Conservation (phyloP, 2,113 vertebrate species). For the Emydocephalus ijimae region DNA sequence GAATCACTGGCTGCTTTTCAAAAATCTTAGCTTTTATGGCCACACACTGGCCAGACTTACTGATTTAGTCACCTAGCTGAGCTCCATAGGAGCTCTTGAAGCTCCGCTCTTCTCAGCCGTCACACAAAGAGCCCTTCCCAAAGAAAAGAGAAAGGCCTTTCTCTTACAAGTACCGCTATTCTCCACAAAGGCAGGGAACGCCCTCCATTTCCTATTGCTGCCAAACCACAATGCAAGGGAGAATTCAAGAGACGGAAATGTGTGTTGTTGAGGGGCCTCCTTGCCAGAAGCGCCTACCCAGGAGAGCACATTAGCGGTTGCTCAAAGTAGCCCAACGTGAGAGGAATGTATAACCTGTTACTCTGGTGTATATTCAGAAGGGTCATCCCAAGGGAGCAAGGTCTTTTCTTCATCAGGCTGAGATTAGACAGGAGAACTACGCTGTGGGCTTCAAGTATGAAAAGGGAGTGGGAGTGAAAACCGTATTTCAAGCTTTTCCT, state of each 20-base stretch:
- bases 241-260: neutral
- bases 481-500: neutral
- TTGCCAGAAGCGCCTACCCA: neutral
- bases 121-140: neutral
- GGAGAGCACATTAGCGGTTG: neutral
- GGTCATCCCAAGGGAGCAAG: neutral
- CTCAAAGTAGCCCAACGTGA: neutral
- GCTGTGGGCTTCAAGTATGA: neutral
- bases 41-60: neutral
- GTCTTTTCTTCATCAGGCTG: neutral
- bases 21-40: neutral
- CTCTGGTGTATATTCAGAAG: neutral
- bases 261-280: neutral
- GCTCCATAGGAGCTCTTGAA: neutral
- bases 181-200: neutral
- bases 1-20: neutral
- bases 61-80: neutral
- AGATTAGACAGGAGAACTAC: neutral
- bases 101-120: neutral
- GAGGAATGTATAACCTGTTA: neutral
- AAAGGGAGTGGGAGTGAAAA: neutral
- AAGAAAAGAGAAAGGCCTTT: neutral
- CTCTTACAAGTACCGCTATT: neutral
- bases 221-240: neutral
- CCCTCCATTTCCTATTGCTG: neutral